Evolutionary conservation across 2,113 vertebrate genomes (phyloP), one percentile per base, ranked within the genome.

Genomic region (Ornithorhynchus anatinus): DNA sequence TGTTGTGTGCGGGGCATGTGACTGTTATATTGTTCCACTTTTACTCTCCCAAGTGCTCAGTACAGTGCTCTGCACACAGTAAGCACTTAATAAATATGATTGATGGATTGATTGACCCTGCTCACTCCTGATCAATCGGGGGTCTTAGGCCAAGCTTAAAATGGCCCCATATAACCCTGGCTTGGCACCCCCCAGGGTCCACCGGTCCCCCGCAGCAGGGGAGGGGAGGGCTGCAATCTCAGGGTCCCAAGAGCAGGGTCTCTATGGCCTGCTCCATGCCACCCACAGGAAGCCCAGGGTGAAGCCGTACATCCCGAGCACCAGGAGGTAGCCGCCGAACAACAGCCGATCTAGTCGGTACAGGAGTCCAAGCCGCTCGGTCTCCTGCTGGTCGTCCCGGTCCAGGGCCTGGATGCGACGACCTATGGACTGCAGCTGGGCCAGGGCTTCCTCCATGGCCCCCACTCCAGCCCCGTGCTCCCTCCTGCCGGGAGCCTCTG

Each of bases 261-360:
- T 33, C 80, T 77, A 81, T 12, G 44, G 51, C 2, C 85, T 76
- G 65, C 94, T 94, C 96, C 96, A 96, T 33, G 80, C 77, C 14
- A 79, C 80, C 96, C 96, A 96, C n/a, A 95, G 92, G 39, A 92
- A 77, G 51, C 93, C 59, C 32, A 97, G 87, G 2, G 95, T 95
- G 16, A 88, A 5, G 0, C 92, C 25, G 7, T 95, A 96, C 56
- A 92, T 25, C 6, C 65, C 81, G 58, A 96, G 71, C 19, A 95
- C 70, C 2, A 92, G 22, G 27, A 95, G 80, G 78, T 96, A 96
- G 11, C 92, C 60, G 20, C 86, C 81, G 76, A 96, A 96, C 47
- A 97, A 88, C 58, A 95, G 75, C 8, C 44, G 69, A 68, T 97
- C 96, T 11, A 97, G 86, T 84, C 77, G 92, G 2, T 89, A 90